Base-by-base conservation (phyloP, 1,140 invertebrate genomes). In the Euwallacea fornicatus region DNA sequence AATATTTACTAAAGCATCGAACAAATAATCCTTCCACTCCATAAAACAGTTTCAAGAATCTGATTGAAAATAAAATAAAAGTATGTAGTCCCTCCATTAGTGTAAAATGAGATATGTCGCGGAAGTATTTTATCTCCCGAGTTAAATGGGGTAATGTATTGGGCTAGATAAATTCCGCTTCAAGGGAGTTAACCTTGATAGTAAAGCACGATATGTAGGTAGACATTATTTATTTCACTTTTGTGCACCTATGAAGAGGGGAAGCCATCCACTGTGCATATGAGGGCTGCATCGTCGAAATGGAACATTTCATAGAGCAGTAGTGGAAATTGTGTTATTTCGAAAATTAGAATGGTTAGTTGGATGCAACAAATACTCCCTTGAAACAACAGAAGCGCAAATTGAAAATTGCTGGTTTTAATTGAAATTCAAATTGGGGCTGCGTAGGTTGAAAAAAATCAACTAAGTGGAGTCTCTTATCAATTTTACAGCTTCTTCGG, bases 31-130 rank as follows among this genome's bases (percentile, higher is more conserved):
- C 46, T 11, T 50, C 46, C 13, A 13, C 46, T 10, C 46, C 9
- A 50, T 10, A 50, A 50, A 50, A 50, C 46, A 50, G 13, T 13
- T 50, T 13, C 46, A 13, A 50, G 46, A 11, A 50, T 10, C 46
- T 50, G 46, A 50, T 50, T 50, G 46, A 50, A 50, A 50, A 11
- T 11, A 50, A 50, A 50, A 11, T 2, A 50, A 50, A 50, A 50
- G 46, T 50, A 50, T 50, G 46, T 11, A 50, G 46, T 50, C 46
- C 9, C 13, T 50, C 46, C 46, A 50, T 50, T 50, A 50, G 46
- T 50, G 46, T 50, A 50, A 50, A 50, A 50, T 50, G 46, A 50
- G 46, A 50, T 50, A 50, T 50, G 46, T 50, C 46, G 13, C 13
- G 46, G 13, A 50, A 50, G 46, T 50, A 50, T 50, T 50, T 50